phyloP scores from a whole-genome alignment of 2,113 vertebrate genomes.

The Strix uralensis region DNA sequence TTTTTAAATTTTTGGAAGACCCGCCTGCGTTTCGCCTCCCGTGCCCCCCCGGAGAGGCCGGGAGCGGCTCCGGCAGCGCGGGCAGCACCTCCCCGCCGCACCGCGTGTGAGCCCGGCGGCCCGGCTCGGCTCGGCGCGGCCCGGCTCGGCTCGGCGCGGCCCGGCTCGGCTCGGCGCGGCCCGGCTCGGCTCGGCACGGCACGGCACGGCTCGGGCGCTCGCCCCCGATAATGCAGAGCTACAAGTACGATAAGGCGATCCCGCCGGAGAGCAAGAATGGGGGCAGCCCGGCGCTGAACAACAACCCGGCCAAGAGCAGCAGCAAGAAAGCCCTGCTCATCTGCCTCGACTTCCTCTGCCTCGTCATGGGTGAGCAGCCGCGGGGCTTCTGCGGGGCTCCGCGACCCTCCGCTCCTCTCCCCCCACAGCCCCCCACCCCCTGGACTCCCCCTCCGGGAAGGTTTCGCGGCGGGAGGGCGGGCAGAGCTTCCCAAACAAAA shows the following conservation, averaged over 20 bases:
- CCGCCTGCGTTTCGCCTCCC: not conserved
- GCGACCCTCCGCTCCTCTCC: too few relatives aligned
- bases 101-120: not conserved
- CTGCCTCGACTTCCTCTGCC: constrained; percentile 91
- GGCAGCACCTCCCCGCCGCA: not conserved
- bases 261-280: constrained; percentile 93
- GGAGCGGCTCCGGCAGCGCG: not conserved
- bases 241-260: constrained; percentile 98
- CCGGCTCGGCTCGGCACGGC: not conserved
- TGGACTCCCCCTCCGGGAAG: not conserved
- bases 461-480: not conserved
- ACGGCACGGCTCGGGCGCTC: constrained; percentile 8
- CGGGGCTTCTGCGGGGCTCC: not conserved
- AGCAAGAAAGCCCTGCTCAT: constrained; percentile 88
- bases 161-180: not conserved
- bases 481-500: not conserved
- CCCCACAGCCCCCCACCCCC: not conserved
- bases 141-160: too few relatives aligned
- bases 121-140: not conserved
- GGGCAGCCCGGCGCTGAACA: constrained; percentile 87
- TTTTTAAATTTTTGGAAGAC: not conserved
- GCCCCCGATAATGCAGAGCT: constrained; percentile 87
- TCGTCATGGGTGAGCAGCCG: constrained; percentile 87
- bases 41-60: not conserved
- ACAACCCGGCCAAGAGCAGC: constrained; percentile 80